Percentiles rank a stretch among this genome's conserved stretches.
These are phyloP conservation scores for Pristionchus arcanus DNA, from an alignment of 2,888 invertebrate genomes.

Conservation along the genomic window DNA sequence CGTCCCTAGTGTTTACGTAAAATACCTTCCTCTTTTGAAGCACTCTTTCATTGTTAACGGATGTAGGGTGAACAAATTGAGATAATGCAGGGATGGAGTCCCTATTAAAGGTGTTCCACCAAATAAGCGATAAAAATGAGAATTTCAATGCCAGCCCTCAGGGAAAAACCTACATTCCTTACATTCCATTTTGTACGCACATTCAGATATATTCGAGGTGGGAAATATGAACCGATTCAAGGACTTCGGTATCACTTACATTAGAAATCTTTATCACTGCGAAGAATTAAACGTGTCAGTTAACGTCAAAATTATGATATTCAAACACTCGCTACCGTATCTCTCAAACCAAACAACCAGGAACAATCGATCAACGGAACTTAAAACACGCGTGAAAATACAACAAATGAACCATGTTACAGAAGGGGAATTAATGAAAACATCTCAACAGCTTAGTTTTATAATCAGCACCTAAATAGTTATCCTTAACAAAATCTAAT, in stretches of 20 bases:
- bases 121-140: too few relatives aligned
- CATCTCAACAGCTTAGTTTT: background rate
- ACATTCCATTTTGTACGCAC: background rate
- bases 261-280: background rate
- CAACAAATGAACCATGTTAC: conserved; percentile 6
- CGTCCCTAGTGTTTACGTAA: too few relatives aligned
- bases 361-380: background rate
- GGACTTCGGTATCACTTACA: background rate
- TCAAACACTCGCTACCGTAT: conserved; percentile 10
- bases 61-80: too few relatives aligned
- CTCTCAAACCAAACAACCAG: background rate
- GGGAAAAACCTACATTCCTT: background rate
- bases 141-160: too few relatives aligned
- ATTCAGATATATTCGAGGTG: background rate
- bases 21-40: too few relatives aligned
- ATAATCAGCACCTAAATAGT: background rate
- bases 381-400: background rate
- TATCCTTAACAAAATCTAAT: background rate
- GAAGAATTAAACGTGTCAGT: background rate
- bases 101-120: too few relatives aligned
- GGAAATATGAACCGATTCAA: background rate
- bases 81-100: too few relatives aligned
- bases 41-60: too few relatives aligned
- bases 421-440: background rate
- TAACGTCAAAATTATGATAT: background rate